phyloP scores from a whole-genome alignment of 2,113 vertebrate genomes.

The Ornithorhynchus anatinus region DNA sequence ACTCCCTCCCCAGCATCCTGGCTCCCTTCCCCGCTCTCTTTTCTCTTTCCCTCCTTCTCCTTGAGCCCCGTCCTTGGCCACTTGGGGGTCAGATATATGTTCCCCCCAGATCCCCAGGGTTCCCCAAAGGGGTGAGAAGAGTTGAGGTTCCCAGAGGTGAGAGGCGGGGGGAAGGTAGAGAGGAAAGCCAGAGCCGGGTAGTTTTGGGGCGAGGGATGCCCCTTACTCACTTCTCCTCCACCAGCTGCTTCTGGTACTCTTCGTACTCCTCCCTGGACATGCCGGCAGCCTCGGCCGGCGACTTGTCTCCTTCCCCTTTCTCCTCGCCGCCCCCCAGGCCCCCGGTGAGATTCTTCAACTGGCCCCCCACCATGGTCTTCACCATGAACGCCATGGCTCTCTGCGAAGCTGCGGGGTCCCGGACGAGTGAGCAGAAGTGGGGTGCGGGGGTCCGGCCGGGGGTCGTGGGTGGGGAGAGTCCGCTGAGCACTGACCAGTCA shows the following conservation, averaged over 20 bases:
- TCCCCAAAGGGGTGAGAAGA: background rate
- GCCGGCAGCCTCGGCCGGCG: constrained; percentile 86
- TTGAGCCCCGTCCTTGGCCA: no score
- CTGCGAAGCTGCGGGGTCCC: background rate
- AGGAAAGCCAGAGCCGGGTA: background rate
- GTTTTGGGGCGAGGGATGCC: background rate
- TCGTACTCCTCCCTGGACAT: constrained; percentile 97
- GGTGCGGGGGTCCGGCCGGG: background rate
- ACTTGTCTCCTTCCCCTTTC: constrained; percentile 86
- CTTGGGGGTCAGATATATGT: no score
- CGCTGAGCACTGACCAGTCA: background rate
- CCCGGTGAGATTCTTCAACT: constrained; percentile 95
- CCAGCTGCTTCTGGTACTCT: constrained; percentile 94
- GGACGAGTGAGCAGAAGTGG: background rate
- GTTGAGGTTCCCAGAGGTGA: background rate
- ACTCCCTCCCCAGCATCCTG: background rate
- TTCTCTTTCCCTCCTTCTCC: no score
- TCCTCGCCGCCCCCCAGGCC: constrained; percentile 87
- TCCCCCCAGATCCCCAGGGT: background rate
- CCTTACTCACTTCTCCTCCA: constrained; percentile 94
- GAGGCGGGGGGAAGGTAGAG: background rate
- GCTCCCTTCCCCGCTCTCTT: background rate
- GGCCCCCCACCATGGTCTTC: constrained; percentile 94
- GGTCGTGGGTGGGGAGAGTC: background rate
- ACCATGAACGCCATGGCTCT: constrained; percentile 94